Evolutionary conservation across 2,113 vertebrate species (phyloP).

Genomic region (Astatoreochromis straeleni): DNA sequence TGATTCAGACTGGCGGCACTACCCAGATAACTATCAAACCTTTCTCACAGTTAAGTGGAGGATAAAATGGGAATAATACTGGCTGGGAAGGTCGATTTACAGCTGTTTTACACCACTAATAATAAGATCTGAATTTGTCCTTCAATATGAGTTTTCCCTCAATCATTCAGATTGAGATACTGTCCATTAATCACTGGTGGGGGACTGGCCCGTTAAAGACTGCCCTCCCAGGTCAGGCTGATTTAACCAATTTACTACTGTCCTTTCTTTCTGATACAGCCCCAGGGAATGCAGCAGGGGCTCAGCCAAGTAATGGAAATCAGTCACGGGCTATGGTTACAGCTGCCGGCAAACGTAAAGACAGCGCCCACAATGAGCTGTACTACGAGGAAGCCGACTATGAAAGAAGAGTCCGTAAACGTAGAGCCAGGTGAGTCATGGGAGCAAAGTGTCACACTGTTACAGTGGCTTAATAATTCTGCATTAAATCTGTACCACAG

Average conservation of each 20-base stretch:
- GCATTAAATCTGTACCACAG: not conserved
- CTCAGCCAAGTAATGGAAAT: slow-evolving; percentile 74
- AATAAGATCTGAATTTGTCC: not conserved
- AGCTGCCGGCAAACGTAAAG: slow-evolving; percentile 79
- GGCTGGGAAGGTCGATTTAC: not conserved
- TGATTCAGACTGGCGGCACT: slow-evolving; percentile 1
- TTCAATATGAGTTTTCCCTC: not conserved
- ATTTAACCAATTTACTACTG: slow-evolving; percentile 25
- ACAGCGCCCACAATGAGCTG: slow-evolving; percentile 87
- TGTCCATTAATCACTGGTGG: slow-evolving; percentile 24
- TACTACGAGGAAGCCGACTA: slow-evolving; percentile 96
- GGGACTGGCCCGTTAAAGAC: not conserved
- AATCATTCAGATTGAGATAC: not conserved
- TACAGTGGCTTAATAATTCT: not conserved
- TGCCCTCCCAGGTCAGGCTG: not conserved
- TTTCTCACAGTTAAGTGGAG: not conserved
- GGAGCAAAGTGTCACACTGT: not conserved
- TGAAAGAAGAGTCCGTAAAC: slow-evolving; percentile 87
- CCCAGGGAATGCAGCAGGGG: slow-evolving; percentile 66
- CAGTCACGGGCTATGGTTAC: slow-evolving; percentile 87
- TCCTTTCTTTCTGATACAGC: slow-evolving; percentile 32
- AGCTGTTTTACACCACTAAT: not conserved
- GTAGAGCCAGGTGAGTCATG: slow-evolving; percentile 80
- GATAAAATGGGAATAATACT: not conserved
- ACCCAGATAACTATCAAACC: not conserved